Evolutionary conservation across 2,888 invertebrate species (phyloP).

Genomic region (Helicoverpa assulta): DNA sequence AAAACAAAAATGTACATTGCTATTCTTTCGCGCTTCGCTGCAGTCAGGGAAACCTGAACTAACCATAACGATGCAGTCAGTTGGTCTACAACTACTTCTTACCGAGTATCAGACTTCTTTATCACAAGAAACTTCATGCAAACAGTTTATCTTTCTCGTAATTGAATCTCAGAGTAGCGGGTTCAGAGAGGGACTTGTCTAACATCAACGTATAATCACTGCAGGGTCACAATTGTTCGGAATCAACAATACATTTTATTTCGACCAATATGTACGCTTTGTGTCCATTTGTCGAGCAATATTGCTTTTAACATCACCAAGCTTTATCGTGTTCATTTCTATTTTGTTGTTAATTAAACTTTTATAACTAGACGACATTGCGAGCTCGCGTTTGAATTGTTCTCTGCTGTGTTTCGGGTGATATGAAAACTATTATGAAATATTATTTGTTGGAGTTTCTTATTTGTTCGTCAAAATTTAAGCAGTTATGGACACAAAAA

Average conservation of each 20-base stretch:
- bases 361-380: conserved; percentile 25
- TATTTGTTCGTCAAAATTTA: no score
- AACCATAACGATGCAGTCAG: conserved; percentile 4
- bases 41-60: not conserved
- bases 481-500: no score
- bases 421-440: not conserved
- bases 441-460: no score
- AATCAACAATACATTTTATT: conserved; percentile 52
- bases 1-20: not conserved
- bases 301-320: conserved; percentile 39
- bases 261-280: conserved; percentile 32
- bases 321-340: conserved; percentile 33
- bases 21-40: not conserved
- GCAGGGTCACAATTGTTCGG: conserved; percentile 25
- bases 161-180: conserved; percentile 38
- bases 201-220: conserved; percentile 14
- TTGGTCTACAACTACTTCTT: conserved; percentile 9
- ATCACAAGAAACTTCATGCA: conserved; percentile 35
- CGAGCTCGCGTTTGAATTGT: conserved; percentile 13
- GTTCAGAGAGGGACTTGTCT: not conserved
- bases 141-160: conserved; percentile 44
- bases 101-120: conserved; percentile 26
- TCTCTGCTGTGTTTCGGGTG: not conserved
- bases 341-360: conserved; percentile 38
- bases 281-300: conserved; percentile 38